Conservation (phyloP, 2,888 invertebrate species). For the Bedellia somnulentella region DNA sequence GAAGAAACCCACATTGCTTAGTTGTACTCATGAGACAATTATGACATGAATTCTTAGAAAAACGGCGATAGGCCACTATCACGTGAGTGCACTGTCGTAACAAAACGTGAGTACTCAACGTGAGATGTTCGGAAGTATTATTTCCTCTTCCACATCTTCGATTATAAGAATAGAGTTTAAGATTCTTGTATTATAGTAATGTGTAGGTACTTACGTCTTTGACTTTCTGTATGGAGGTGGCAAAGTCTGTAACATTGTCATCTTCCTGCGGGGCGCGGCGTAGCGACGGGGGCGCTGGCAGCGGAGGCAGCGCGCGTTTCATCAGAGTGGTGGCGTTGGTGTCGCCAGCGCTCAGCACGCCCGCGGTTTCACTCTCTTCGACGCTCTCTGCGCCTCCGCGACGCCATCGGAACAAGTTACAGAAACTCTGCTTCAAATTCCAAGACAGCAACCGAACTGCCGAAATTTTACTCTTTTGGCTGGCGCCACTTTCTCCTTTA, state of each 20-base stretch:
- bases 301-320: conserved; percentile 43
- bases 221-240: conserved; percentile 89
- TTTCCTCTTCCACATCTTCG: no score
- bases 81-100: no score
- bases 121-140: no score
- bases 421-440: conserved; percentile 81
- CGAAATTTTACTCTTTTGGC: conserved; percentile 64
- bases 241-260: conserved; percentile 75
- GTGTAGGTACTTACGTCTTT: conserved; percentile 75
- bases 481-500: conserved; percentile 20
- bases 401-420: conserved; percentile 78
- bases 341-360: conserved; percentile 20
- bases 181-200: no score
- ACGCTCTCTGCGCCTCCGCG: conserved; percentile 26
- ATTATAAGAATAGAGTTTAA: no score
- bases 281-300: conserved; percentile 28
- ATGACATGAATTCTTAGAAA: no score
- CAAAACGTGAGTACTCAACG: no score
- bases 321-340: conserved; percentile 38
- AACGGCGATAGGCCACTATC: no score
- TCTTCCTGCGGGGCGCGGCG: conserved; percentile 31
- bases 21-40: no score
- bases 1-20: no score
- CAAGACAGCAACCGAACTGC: conserved; percentile 68
- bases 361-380: no score